Base-by-base conservation (phyloP, 2,888 invertebrate species). In the Omphaloscelis lunosa region DNA sequence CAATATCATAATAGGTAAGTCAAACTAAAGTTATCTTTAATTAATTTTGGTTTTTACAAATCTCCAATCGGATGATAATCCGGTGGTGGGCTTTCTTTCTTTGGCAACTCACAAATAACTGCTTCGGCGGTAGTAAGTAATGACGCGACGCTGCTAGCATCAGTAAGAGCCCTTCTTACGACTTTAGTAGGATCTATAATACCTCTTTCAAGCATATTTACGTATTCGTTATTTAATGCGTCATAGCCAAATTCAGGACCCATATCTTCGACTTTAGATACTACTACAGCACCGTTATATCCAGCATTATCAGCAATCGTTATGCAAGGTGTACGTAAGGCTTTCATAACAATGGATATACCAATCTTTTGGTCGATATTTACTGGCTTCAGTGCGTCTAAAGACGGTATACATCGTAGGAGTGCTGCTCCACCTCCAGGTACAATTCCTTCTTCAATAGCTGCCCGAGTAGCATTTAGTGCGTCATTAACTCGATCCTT, bases 401-500 rank as follows among this genome's bases (percentile, higher is more conserved):
- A 95, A 58, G 97, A 95, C 63, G 98, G 97, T 77, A 98, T 97
- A 93, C 99, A 98, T 84, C 99, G 97, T 45, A 99, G 95, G 27
- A 99, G 97, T 66, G 99, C 99, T 86, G 98, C 98, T 77, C 99
- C 99, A 94, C 99, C 99, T 81, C 99, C 99, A 77, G 99, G 98
- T 83, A 99, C 99, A 91, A 99, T 99, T 67, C 99, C 99, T 96
- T 99, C 99, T 93, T 99, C 98, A 81, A 99, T 98, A 56, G 99
- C 99, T 72, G 99, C 99, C 68, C 99, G 97, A 1, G 99, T 99
- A 48, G 99, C 99, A 93, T 99, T 99, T 11, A 99, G 97, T 3
- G 99, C 99, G 95, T 99, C 99, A 91, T 98, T 98, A 0, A 99
- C 99, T 67, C 99, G 97, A 93, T 99, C 99, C 95, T 99, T 99